Evolutionary conservation across 2,113 vertebrate genomes (phyloP).

Genomic region (Microtus oregoni): DNA sequence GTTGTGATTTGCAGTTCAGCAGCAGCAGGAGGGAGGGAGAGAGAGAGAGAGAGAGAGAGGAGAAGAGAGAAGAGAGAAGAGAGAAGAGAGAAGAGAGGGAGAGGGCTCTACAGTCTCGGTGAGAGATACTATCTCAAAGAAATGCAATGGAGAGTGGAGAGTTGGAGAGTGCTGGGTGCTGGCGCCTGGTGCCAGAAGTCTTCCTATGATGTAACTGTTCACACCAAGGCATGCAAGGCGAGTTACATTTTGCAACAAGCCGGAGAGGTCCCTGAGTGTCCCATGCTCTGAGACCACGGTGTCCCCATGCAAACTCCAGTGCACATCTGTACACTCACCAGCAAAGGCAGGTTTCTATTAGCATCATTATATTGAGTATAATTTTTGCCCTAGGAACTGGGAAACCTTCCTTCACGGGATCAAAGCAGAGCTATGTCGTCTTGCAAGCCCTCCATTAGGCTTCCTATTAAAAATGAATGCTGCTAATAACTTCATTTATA

Average conservation of each 20-base stretch:
- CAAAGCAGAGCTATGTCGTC: conserved; percentile 59
- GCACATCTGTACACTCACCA: neutral
- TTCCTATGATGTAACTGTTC: neutral
- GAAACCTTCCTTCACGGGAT: conserved; percentile 62
- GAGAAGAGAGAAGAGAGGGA: neutral
- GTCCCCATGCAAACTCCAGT: rapidly evolving
- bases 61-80: too few relatives aligned
- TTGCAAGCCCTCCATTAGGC: conserved; percentile 63
- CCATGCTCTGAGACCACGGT: rapidly evolving
- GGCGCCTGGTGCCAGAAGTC: neutral
- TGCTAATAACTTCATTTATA: conserved; percentile 73
- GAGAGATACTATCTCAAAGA: neutral
- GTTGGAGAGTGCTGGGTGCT: neutral
- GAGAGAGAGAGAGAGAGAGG: too few relatives aligned
- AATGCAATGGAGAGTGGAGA: too few relatives aligned
- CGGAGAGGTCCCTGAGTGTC: neutral
- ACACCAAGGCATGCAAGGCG: neutral
- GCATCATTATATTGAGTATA: neutral
- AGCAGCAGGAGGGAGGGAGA: neutral
- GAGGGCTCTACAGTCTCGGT: neutral
- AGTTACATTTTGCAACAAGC: neutral
- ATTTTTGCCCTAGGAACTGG: conserved; percentile 54
- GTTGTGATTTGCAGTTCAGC: neutral
- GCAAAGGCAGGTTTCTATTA: neutral
- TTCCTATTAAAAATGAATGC: conserved; percentile 77